Evolutionary conservation across 2,888 invertebrate genomes (phyloP).

Genomic region (Cheilosia scutellata): DNA sequence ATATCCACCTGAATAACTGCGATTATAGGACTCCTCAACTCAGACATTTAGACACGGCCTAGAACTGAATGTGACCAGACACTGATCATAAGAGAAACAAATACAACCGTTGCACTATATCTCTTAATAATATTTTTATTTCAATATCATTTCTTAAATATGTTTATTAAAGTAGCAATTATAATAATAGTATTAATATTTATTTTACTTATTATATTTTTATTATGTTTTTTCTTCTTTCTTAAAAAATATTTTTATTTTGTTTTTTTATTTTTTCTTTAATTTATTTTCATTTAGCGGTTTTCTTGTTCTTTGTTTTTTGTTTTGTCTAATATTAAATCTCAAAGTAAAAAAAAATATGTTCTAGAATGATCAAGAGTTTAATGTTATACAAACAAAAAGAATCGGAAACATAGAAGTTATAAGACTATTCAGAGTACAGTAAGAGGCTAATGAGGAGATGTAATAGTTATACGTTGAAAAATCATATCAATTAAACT

Average conservation of each 20-base stretch:
- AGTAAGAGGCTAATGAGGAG: constrained; percentile 22
- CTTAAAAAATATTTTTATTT: constrained; percentile 53
- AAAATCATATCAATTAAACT: constrained; percentile 54
- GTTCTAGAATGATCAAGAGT: constrained; percentile 48
- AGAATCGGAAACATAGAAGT: constrained; percentile 1
- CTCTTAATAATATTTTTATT: constrained; percentile 68
- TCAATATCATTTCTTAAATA: constrained; percentile 68
- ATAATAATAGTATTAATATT: constrained; percentile 67
- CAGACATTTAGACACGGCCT: too few relatives aligned
- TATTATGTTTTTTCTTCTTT: constrained; percentile 38
- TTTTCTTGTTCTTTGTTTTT: constrained; percentile 32
- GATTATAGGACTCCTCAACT: too few relatives aligned
- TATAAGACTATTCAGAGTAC: constrained; percentile 8
- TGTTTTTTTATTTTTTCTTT: constrained; percentile 31
- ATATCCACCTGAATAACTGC: too few relatives aligned
- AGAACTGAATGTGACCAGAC: too few relatives aligned
- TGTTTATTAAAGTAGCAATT: constrained; percentile 56
- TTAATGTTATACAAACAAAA: constrained; percentile 36
- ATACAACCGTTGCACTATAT: constrained; percentile 26
- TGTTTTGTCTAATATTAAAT: constrained; percentile 55
- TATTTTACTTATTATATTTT: constrained; percentile 56
- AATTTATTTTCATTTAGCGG: constrained; percentile 44
- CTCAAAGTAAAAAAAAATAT: constrained; percentile 56
- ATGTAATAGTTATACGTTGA: constrained; percentile 29
- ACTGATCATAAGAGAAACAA: neutral